Conservation (phyloP, 2,113 vertebrate genomes). For the Apaloderma vittatum region DNA sequence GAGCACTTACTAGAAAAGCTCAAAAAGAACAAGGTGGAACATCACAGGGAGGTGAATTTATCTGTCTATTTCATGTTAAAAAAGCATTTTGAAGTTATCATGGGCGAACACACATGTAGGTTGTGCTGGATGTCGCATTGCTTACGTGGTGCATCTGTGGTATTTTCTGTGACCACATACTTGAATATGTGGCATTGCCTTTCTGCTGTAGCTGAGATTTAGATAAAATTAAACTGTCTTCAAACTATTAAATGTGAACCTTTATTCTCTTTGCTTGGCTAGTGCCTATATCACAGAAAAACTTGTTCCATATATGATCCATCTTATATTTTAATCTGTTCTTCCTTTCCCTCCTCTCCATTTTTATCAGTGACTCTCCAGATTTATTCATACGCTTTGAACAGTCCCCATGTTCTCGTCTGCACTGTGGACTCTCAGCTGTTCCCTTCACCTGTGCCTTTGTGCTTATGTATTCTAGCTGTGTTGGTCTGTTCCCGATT, state of each 20-base stretch:
- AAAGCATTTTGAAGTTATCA: neutral
- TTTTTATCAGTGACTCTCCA: neutral
- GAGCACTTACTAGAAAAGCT: neutral
- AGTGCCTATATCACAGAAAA: neutral
- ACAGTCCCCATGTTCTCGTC: neutral
- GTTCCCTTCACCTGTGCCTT: neutral
- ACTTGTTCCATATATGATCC: accelerated
- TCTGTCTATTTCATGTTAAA: neutral
- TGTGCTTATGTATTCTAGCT: accelerated
- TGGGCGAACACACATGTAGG: neutral
- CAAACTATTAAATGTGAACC: neutral
- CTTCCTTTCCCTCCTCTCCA: neutral
- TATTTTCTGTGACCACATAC: slow-evolving; percentile 37
- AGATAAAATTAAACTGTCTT: slow-evolving; percentile 27
- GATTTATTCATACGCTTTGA: neutral
- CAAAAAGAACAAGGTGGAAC: neutral
- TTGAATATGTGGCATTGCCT: neutral
- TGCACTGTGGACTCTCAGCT: accelerated
- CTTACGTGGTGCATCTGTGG: neutral
- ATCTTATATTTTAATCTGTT: neutral
- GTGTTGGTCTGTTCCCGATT: accelerated
- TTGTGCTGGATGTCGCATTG: neutral
- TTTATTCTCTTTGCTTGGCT: neutral
- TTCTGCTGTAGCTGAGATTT: slow-evolving; percentile 1
- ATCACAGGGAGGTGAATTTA: neutral